These are phyloP conservation scores for Chionoecetes opilio DNA, from an alignment of 1,140 invertebrate species.

Conservation along the genomic window DNA sequence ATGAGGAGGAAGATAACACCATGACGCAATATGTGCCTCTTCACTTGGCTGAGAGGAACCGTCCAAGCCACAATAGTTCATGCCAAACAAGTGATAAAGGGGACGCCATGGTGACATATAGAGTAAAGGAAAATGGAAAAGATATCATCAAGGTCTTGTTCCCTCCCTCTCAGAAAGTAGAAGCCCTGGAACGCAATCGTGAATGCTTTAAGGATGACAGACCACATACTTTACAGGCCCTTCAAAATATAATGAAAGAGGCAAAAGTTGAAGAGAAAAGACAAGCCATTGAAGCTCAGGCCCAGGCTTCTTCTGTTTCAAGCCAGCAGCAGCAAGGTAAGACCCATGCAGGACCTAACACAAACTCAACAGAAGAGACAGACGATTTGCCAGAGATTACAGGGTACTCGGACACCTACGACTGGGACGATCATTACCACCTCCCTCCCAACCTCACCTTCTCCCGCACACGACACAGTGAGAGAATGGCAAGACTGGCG, in stretches of 20 bases:
- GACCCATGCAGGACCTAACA: neutral
- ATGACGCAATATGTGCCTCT: neutral
- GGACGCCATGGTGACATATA: neutral
- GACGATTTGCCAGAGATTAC: no score
- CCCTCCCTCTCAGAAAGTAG: neutral
- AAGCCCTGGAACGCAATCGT: neutral
- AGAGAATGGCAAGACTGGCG: neutral
- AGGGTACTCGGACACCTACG: neutral
- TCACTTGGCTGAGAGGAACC: neutral
- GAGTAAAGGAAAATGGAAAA: neutral
- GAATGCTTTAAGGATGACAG: neutral
- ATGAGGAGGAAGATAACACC: neutral
- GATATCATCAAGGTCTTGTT: neutral
- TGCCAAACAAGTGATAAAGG: neutral
- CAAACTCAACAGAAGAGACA: neutral
- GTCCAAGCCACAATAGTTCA: neutral
- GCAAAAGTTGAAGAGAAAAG: neutral
- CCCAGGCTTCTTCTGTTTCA: neutral
- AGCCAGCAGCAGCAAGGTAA: neutral
- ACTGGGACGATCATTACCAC: neutral
- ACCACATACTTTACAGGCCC: neutral
- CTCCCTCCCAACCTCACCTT: neutral
- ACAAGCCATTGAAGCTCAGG: no score
- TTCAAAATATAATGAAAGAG: neutral
- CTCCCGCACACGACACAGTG: neutral